phyloP scores from a whole-genome alignment of 2,797 vertebrate genomes.

The Jordanella pulchra region DNA sequence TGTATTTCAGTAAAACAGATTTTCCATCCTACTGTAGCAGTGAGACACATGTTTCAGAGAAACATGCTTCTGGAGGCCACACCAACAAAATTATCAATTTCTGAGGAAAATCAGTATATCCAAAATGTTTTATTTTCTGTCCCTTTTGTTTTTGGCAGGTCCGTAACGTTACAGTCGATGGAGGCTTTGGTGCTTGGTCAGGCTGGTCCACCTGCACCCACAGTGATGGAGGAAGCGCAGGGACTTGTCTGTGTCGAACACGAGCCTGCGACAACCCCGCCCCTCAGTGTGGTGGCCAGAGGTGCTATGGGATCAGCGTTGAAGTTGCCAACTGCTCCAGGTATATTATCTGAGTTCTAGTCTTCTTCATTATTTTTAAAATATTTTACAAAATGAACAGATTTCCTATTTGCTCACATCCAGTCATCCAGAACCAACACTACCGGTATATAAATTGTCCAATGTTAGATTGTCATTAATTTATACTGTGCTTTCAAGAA shows the following conservation, averaged over 20 bases:
- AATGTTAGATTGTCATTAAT: slow-evolving; percentile 15
- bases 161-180: slow-evolving; percentile 93
- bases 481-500: slow-evolving; percentile 27
- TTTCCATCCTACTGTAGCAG: slow-evolving; percentile 36
- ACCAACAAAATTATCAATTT: slow-evolving; percentile 42
- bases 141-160: slow-evolving; percentile 70
- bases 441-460: not conserved
- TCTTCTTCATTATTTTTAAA: not conserved
- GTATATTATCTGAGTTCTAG: slow-evolving; percentile 62
- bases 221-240: slow-evolving; percentile 81
- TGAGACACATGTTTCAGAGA: slow-evolving; percentile 41
- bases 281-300: slow-evolving; percentile 91
- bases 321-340: slow-evolving; percentile 97
- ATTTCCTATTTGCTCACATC: slow-evolving; percentile 14
- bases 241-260: slow-evolving; percentile 89
- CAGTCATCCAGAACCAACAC: not conserved
- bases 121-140: slow-evolving; percentile 38
- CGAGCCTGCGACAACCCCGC: slow-evolving; percentile 88
- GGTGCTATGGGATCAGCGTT: slow-evolving; percentile 87
- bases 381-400: not conserved
- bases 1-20: slow-evolving; percentile 64
- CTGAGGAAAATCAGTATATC: slow-evolving; percentile 49
- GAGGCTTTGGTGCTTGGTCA: slow-evolving; percentile 88
- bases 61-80: slow-evolving; percentile 43
- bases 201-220: slow-evolving; percentile 89